phyloP scores from a whole-genome alignment of 1,140 invertebrate species.

The Caenorhabditis tropicalis region DNA sequence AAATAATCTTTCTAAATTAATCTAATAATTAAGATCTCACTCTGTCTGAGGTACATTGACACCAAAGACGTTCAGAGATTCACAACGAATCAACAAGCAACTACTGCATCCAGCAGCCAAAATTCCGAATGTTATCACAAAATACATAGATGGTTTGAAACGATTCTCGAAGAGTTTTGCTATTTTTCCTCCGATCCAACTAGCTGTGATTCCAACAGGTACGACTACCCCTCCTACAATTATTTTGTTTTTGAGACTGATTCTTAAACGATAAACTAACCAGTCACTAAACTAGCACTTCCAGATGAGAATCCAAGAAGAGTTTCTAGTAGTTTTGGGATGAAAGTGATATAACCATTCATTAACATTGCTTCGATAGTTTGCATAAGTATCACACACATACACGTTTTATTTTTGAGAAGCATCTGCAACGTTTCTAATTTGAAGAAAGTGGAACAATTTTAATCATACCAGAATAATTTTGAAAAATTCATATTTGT shows the following conservation, averaged over 20 bases:
- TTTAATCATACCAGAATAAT: slow-evolving; percentile 33
- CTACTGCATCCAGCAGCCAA: slow-evolving; percentile 19
- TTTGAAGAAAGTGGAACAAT: not conserved
- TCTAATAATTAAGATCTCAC: not conserved
- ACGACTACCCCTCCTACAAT: slow-evolving; percentile 48
- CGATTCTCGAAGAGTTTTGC: slow-evolving; percentile 4
- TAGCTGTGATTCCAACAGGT: slow-evolving; percentile 40
- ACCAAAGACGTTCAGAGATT: slow-evolving; percentile 4
- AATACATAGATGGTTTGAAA: slow-evolving; percentile 14
- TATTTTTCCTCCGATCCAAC: slow-evolving; percentile 46
- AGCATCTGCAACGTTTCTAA: slow-evolving; percentile 24
- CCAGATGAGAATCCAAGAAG: slow-evolving; percentile 43
- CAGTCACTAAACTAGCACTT: slow-evolving; percentile 35
- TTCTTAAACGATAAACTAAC: not conserved
- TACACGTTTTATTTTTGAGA: slow-evolving; percentile 49
- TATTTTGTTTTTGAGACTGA: not conserved
- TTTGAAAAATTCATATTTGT: slow-evolving; percentile 51
- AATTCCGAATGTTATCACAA: not conserved
- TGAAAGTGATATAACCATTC: slow-evolving; percentile 56
- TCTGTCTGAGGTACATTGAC: not conserved
- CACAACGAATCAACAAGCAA: not conserved
- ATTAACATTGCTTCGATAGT: slow-evolving; percentile 51
- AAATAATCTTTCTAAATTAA: no score
- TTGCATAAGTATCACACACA: slow-evolving; percentile 52
- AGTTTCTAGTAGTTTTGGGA: slow-evolving; percentile 52